These are phyloP conservation scores for Mimachlamys varia DNA, from an alignment of 2,888 invertebrate species.

Conservation along the genomic window DNA sequence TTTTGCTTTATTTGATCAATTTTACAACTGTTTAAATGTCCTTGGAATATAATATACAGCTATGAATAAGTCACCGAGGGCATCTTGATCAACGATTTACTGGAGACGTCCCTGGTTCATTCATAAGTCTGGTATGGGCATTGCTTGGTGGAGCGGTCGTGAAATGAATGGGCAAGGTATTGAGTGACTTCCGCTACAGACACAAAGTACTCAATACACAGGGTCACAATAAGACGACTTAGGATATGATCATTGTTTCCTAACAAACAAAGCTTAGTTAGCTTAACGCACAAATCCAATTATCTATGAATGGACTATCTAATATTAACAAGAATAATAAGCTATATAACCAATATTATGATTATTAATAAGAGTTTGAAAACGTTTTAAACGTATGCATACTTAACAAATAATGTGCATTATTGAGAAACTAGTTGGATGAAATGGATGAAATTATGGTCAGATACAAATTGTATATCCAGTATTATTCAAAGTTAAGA, in stretches of 20 bases:
- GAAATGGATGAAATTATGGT: no score
- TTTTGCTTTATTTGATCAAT: background rate
- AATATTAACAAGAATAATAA: no score
- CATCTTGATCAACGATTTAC: background rate
- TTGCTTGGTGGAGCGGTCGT: slow-evolving; percentile 15
- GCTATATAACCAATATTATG: no score
- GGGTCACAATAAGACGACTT: slow-evolving; percentile 20
- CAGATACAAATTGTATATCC: no score
- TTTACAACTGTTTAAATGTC: slow-evolving; percentile 31
- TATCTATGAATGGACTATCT: no score
- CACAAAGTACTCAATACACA: background rate
- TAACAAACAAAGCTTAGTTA: background rate
- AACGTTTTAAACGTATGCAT: no score
- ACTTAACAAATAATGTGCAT: no score
- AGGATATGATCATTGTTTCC: background rate
- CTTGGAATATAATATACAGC: background rate
- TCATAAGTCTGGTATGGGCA: background rate
- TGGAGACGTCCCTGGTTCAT: slow-evolving; percentile 15
- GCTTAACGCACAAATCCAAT: background rate
- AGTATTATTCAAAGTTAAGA: no score
- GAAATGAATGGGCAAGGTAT: slow-evolving; percentile 10
- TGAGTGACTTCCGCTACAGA: background rate
- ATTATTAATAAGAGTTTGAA: no score
- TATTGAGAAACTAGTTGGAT: no score
- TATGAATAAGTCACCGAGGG: background rate